Evolutionary conservation across 1,140 invertebrate species (phyloP).

Genomic region (Zaprionus nigranus): DNA sequence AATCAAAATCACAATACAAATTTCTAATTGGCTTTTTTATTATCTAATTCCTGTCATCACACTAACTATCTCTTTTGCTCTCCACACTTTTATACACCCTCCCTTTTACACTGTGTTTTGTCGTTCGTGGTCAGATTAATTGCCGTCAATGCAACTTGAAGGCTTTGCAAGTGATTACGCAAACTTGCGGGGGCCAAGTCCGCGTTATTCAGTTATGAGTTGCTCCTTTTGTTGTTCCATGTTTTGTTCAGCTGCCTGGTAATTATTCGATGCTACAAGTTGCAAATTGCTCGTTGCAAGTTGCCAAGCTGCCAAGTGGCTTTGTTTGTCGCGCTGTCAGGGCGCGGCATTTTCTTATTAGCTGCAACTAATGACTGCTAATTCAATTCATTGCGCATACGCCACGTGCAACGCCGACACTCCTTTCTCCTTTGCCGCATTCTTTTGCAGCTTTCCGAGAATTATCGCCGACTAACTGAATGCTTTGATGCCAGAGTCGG

Average conservation of each 20-base stretch:
- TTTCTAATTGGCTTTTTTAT: neutral
- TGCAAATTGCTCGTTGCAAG: constrained; percentile 15
- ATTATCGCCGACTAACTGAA: neutral
- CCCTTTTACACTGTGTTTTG: neutral
- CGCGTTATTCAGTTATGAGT: neutral
- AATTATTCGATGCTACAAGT: constrained; percentile 1
- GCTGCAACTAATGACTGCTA: constrained; percentile 26
- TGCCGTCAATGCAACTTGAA: neutral
- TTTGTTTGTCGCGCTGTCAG: constrained; percentile 9
- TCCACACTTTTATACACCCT: neutral
- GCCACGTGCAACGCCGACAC: constrained; percentile 23
- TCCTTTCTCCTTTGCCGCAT: neutral
- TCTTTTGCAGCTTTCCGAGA: neutral
- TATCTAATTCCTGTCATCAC: neutral
- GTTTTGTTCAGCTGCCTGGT: neutral
- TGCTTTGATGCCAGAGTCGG: neutral
- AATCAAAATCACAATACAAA: neutral
- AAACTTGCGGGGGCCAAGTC: neutral
- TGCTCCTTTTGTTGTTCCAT: neutral
- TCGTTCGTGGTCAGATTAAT: neutral
- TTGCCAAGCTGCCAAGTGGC: neutral
- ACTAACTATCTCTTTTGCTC: neutral
- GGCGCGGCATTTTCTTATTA: constrained; percentile 1
- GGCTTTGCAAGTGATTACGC: neutral
- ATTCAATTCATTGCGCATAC: constrained; percentile 33